These are phyloP conservation scores for Stenotaenia linearis DNA, from an alignment of 2,888 invertebrate species.

Conservation along the genomic window DNA sequence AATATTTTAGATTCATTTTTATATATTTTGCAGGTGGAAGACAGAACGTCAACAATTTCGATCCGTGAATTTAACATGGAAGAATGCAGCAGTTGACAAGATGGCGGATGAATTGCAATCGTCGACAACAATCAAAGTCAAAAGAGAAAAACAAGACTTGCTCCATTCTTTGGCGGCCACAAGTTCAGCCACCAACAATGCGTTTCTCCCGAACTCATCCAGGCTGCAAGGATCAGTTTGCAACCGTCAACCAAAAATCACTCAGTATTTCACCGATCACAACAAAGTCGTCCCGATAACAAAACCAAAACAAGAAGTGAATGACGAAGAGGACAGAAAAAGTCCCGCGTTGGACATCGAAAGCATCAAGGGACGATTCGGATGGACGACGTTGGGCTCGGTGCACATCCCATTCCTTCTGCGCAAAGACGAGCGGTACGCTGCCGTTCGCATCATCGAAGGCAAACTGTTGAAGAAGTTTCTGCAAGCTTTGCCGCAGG, in stretches of 20 bases:
- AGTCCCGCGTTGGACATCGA: constrained; percentile 44
- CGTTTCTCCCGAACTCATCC: neutral
- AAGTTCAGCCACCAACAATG: neutral
- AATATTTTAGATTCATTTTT: no score
- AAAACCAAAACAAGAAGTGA: neutral
- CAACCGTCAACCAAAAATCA: constrained; percentile 30
- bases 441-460: constrained; percentile 92
- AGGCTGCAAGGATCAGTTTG: neutral
- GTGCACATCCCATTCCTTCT: constrained; percentile 72
- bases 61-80: neutral
- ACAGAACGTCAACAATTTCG: neutral
- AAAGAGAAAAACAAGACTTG: neutral
- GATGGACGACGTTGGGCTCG: constrained; percentile 80
- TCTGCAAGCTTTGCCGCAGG: constrained; percentile 78
- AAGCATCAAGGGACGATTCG: constrained; percentile 60
- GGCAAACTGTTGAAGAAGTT: constrained; percentile 77
- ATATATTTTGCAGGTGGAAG: neutral
- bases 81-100: neutral
- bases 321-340: constrained; percentile 32
- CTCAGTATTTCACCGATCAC: constrained; percentile 5
- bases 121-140: neutral
- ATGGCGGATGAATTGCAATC: neutral
- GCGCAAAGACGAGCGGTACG: constrained; percentile 58
- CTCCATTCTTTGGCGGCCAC: neutral
- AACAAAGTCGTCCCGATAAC: neutral